Evolutionary conservation across 2,888 invertebrate species (phyloP).

Genomic region (Elmis aenea): DNA sequence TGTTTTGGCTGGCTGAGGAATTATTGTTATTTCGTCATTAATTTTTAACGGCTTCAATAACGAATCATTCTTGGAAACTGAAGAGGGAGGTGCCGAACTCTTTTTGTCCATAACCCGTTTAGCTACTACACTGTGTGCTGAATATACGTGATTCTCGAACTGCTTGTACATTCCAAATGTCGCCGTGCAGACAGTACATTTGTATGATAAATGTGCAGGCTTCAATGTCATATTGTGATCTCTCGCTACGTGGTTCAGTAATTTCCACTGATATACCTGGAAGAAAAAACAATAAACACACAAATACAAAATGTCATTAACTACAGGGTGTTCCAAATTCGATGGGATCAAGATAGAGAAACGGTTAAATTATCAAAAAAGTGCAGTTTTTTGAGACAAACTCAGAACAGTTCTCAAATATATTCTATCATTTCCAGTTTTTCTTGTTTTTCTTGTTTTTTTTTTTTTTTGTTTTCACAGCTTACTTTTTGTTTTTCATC

Average conservation of each 20-base stretch:
- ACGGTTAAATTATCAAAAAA: no score
- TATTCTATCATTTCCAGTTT: no score
- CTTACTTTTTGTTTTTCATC: no score
- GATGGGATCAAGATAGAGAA: no score
- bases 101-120: conserved; percentile 80
- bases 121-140: conserved; percentile 86
- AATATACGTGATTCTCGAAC: conserved; percentile 91
- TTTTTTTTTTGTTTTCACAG: no score
- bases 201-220: conserved; percentile 89
- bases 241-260: conserved; percentile 85
- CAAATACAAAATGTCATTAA: conserved; percentile 45
- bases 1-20: conserved; percentile 69
- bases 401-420: no score
- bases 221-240: conserved; percentile 89
- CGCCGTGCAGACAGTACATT: conserved; percentile 91
- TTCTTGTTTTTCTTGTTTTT: no score
- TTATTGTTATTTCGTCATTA: conserved; percentile 85
- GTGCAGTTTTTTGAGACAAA: no score
- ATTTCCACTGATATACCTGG: conserved; percentile 89
- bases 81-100: conserved; percentile 43
- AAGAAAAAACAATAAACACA: conserved; percentile 54
- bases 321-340: neutral
- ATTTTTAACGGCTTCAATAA: conserved; percentile 77
- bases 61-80: conserved; percentile 52
- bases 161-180: conserved; percentile 94